Base-by-base conservation (phyloP, 2,888 invertebrate species). In the Monoplex corrugatus region DNA sequence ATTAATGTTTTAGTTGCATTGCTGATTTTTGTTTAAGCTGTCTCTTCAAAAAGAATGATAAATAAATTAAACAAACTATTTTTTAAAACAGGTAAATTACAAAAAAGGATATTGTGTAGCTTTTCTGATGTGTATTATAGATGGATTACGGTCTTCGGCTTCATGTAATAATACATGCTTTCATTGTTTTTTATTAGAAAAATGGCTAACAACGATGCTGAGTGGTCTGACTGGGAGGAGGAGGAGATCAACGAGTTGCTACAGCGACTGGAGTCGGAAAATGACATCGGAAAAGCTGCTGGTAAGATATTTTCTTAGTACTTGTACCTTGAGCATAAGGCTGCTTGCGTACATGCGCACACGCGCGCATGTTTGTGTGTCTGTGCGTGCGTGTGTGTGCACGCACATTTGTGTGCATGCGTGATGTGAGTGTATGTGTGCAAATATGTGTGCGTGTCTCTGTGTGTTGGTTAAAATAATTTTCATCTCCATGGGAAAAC, bases 181-280 rank as follows among this genome's bases (percentile, higher is more conserved):
- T n/a, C n/a, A 44, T n/a, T n/a, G n/a, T n/a, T 44, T 28, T 23
- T 82, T 44, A n/a, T 5, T 28, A n/a, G 32, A 28, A 28, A 82
- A 44, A 82, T 82, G 82, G 43, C 82, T 82, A n/a, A 82, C 82
- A 82, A 44, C n/a, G n/a, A 80, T 43, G 82, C 43, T n/a, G 44
- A 82, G 43, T 82, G 82, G 82, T 82, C 82, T 82, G 82, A 82
- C 82, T 82, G 82, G 82, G 82, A 82, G 82, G 82, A 82, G 44
- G 82, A 82, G 44, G 82, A 82, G 44, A 44, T 82, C 28, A 82
- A 82, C n/a, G 82, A 82, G 44, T 6, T 82, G 44, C 0, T 82
- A 44, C 82, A n/a, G 82, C 82, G 44, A 82, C 82, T 82, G 44
- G 82, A 82, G n/a, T 82, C 82, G 5, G 40, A 78, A 78, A 44